Conservation (phyloP, 1,140 invertebrate genomes). For the Drosophila bocqueti region DNA sequence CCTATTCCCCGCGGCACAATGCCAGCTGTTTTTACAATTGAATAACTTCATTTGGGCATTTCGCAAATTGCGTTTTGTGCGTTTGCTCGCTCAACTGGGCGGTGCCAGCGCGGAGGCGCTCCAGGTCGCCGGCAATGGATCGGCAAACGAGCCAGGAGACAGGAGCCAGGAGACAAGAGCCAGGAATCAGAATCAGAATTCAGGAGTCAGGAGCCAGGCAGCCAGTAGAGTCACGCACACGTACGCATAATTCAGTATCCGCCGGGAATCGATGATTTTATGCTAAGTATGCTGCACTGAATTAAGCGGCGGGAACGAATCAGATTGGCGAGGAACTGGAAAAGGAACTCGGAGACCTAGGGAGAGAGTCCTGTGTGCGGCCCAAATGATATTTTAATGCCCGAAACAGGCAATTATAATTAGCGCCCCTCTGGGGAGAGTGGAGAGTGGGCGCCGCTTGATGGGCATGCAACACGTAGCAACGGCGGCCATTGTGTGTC, state of each 20-base stretch:
- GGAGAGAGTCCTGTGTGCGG: not conserved
- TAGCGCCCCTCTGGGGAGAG: slow-evolving; percentile 36
- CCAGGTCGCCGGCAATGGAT: slow-evolving; percentile 31
- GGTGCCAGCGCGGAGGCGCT: slow-evolving; percentile 21
- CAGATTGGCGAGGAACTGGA: slow-evolving; percentile 10
- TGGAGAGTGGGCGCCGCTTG: slow-evolving; percentile 5
- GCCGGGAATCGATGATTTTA: slow-evolving; percentile 55
- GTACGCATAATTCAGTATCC: slow-evolving; percentile 48
- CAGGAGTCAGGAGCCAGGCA: slow-evolving; percentile 5
- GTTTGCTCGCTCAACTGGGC: slow-evolving; percentile 45
- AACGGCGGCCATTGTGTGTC: slow-evolving; percentile 27
- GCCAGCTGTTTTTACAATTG: slow-evolving; percentile 80
- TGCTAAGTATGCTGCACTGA: slow-evolving; percentile 40
- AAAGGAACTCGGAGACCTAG: slow-evolving; percentile 2
- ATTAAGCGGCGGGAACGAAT: slow-evolving; percentile 37
- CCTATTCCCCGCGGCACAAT: slow-evolving; percentile 62
- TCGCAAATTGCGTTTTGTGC: slow-evolving; percentile 65
- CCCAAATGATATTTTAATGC: slow-evolving; percentile 53
- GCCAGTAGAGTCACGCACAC: slow-evolving; percentile 19
- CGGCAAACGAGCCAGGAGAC: slow-evolving; percentile 32
- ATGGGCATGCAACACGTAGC: slow-evolving; percentile 70
- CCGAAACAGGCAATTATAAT: slow-evolving; percentile 59
- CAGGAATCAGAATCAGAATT: not conserved
- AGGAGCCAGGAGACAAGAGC: not conserved
- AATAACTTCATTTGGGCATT: slow-evolving; percentile 76